Conservation (phyloP, 1,140 invertebrate genomes). For the Ceratoteleas bidentatus region DNA sequence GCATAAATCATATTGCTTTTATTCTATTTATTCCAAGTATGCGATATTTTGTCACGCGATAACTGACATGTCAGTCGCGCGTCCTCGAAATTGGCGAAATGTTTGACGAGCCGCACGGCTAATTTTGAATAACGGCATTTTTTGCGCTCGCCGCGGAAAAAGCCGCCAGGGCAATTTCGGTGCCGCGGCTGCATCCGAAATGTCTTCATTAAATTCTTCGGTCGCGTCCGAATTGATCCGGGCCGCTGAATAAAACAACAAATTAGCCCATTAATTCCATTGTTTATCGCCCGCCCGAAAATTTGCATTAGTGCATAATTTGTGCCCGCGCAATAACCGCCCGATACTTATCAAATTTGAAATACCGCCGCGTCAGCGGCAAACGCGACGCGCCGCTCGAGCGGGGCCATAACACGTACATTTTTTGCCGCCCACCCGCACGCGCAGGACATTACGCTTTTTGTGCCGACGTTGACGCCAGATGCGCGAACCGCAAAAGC, state of each 20-base stretch:
- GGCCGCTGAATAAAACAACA: slow-evolving; percentile 41
- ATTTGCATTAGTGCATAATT: slow-evolving; percentile 29
- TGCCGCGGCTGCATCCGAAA: no score
- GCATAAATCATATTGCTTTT: slow-evolving; percentile 16
- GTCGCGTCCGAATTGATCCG: slow-evolving; percentile 9
- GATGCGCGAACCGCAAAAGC: slow-evolving; percentile 36
- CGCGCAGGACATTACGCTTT: slow-evolving; percentile 50
- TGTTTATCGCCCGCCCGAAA: slow-evolving; percentile 7
- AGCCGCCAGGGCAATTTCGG: no score
- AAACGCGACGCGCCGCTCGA: no score
- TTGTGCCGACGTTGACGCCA: slow-evolving; percentile 31
- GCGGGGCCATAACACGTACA: slow-evolving; percentile 39
- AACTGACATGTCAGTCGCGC: neutral
- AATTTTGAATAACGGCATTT: neutral
- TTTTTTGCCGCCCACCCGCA: slow-evolving; percentile 19
- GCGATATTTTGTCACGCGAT: neutral
- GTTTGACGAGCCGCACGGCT: no score
- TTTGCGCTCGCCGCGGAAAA: slow-evolving; percentile 3
- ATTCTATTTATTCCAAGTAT: slow-evolving; percentile 5
- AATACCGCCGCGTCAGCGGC: slow-evolving; percentile 40
- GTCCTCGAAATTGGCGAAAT: neutral
- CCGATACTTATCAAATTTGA: slow-evolving; percentile 53
- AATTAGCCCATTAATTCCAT: slow-evolving; percentile 31
- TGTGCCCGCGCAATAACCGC: slow-evolving; percentile 23
- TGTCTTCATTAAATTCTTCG: slow-evolving; percentile 25